A percentile compares a stretch with the other conserved stretches of the same genome.
phyloP scores from a whole-genome alignment of 2,888 invertebrate species.

The Agrotis puta region DNA sequence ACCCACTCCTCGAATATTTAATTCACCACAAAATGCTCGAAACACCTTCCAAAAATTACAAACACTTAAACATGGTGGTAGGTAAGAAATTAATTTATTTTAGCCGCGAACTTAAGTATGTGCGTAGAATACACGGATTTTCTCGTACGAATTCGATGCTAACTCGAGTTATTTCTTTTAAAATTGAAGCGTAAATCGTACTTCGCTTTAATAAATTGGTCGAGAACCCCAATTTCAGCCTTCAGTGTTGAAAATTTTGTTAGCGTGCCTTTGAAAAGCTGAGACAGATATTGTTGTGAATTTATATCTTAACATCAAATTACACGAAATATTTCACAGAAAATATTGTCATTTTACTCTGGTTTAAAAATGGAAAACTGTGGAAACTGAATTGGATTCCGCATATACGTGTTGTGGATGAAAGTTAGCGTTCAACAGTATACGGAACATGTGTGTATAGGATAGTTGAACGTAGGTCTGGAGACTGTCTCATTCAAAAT shows the following conservation, averaged over 20 bases:
- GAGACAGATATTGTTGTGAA: conserved; percentile 67
- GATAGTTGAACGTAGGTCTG: conserved; percentile 80
- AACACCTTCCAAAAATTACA: conserved; percentile 56
- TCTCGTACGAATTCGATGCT: conserved; percentile 49
- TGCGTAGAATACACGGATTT: conserved; percentile 57
- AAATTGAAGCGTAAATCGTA: conserved; percentile 61
- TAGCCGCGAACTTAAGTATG: conserved; percentile 53
- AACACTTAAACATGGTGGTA: conserved; percentile 44
- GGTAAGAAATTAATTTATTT: conserved; percentile 62
- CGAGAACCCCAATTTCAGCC: conserved; percentile 56
- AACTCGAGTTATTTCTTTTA: conserved; percentile 63
- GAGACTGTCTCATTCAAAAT: conserved; percentile 85
- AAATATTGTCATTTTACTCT: conserved; percentile 53
- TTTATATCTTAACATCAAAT: conserved; percentile 59
- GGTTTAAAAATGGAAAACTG: conserved; percentile 61
- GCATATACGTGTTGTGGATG: conserved; percentile 49
- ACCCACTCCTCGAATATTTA: conserved; percentile 37
- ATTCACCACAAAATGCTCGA: conserved; percentile 35
- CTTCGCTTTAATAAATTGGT: conserved; percentile 63
- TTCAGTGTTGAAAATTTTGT: conserved; percentile 66
- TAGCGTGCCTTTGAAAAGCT: conserved; percentile 60
- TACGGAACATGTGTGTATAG: conserved; percentile 73
- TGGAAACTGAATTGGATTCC: conserved; percentile 47
- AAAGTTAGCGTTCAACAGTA: conserved; percentile 63
- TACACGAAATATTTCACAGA: conserved; percentile 47